These are phyloP conservation scores for Lasioglossum oenotherae DNA, from an alignment of 2,888 invertebrate species.

Conservation along the genomic window DNA sequence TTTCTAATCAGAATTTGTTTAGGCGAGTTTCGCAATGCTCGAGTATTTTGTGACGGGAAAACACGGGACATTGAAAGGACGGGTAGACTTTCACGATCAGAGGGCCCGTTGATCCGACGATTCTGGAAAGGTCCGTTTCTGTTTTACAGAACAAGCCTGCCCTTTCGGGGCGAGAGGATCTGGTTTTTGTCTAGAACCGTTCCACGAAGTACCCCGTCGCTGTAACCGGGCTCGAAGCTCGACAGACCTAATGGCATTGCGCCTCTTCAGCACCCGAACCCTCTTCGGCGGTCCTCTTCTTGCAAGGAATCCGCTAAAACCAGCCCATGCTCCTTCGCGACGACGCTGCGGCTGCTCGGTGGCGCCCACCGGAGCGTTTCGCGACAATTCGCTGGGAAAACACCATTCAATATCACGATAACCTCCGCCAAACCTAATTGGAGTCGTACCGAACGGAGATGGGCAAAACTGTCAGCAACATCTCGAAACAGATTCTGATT, in stretches of 20 bases:
- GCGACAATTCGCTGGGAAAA: background rate
- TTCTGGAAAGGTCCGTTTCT: slow-evolving; percentile 6
- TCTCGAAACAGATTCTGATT: too few species aligned
- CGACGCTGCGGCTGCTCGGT: background rate
- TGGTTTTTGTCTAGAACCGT: slow-evolving; percentile 35
- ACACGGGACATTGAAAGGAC: background rate
- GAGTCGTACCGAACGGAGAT: background rate
- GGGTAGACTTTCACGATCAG: background rate
- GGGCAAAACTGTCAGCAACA: background rate
- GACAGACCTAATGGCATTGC: slow-evolving; percentile 83
- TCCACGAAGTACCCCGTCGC: slow-evolving; percentile 62
- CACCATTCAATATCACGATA: background rate
- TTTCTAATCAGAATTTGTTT: too few species aligned
- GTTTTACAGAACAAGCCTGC: background rate
- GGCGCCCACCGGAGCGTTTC: slow-evolving; percentile 2
- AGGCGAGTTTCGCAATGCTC: background rate
- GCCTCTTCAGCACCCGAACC: slow-evolving; percentile 78
- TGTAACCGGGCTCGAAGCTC: slow-evolving; percentile 37
- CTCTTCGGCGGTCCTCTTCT: slow-evolving; percentile 71
- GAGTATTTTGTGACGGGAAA: background rate
- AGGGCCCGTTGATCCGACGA: background rate
- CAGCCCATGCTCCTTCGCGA: slow-evolving; percentile 45
- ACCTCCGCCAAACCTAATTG: background rate
- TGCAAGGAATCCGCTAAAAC: slow-evolving; percentile 77
- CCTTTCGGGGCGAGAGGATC: background rate